Conservation (phyloP, 2,797 vertebrate genomes). For the Enteromius viviparus region DNA sequence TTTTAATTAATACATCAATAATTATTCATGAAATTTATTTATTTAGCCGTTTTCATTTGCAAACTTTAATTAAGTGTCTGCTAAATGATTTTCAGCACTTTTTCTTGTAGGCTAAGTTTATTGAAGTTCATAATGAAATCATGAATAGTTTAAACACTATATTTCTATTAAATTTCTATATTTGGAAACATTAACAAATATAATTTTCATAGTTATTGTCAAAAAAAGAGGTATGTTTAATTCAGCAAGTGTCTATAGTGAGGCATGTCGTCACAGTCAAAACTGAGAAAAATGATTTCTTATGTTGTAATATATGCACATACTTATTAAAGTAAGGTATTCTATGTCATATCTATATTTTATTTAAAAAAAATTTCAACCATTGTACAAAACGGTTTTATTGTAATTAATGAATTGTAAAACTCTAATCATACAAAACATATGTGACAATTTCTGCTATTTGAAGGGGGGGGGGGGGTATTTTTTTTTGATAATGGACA, state of each 20-base stretch:
- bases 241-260: background rate
- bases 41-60: background rate
- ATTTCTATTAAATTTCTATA: background rate
- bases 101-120: background rate
- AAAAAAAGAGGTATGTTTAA: background rate
- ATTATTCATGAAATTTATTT: background rate
- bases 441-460: background rate
- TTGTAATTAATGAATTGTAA: background rate
- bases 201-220: background rate
- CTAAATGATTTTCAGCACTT: background rate
- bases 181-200: background rate
- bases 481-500: background rate
- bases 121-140: background rate
- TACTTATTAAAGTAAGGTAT: background rate
- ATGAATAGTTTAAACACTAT: background rate
- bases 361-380: background rate
- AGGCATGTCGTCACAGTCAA: background rate
- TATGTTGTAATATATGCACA: background rate
- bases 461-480: background rate
- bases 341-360: background rate
- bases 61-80: background rate
- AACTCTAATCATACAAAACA: background rate
- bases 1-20: background rate
- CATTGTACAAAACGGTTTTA: background rate
- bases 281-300: background rate